Evolutionary conservation across 92 coral and sea anemone species (phyloP), one percentile per base, ranked within the genome.

Genomic region (Nematostella vectensis): DNA sequence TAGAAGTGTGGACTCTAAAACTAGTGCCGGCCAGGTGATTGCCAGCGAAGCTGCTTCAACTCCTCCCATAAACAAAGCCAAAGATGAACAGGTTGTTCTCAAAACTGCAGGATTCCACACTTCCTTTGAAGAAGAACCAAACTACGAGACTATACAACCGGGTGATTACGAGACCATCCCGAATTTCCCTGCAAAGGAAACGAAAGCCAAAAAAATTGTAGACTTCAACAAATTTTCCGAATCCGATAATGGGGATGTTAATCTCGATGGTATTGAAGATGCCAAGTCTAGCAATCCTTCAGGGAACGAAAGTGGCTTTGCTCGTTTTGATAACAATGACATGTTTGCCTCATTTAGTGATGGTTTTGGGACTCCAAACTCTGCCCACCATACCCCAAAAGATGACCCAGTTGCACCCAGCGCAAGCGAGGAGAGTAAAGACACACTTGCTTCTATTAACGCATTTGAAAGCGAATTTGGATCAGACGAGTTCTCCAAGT

Each of bases 361-460:
- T 27, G 51, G 4, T 4, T 77, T 77, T 29, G 67, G 50, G 2
- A n/a, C n/a, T n/a, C n/a, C n/a, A n/a, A n/a, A n/a, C n/a, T n/a
- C n/a, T n/a, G n/a, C n/a, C n/a, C n/a, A n/a, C n/a, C n/a, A n/a
- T n/a, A n/a, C n/a, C n/a, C n/a, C n/a, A n/a, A n/a, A n/a, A n/a
- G 65, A 64, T 63, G 94, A 83, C 36, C 94, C 87, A 12, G 83
- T 89, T 74, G 89, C 79, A 25, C 65, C 83, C 44, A 71, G 64
- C 37, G 45, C 69, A 31, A 22, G 51, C 18, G 36, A 25, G 3
- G 61, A 59, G 47, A 31, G 50, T 45, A 48, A 62, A 27, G 63
- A 64, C 11, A 25, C 52, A 6, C 47, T 53, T 48, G 44, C 65
- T 13, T 65, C 75, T 11, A 50, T 57, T 59, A 75, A 75, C 36